These are phyloP conservation scores for Rapana venosa DNA, from an alignment of 2,888 invertebrate genomes.

Conservation along the genomic window DNA sequence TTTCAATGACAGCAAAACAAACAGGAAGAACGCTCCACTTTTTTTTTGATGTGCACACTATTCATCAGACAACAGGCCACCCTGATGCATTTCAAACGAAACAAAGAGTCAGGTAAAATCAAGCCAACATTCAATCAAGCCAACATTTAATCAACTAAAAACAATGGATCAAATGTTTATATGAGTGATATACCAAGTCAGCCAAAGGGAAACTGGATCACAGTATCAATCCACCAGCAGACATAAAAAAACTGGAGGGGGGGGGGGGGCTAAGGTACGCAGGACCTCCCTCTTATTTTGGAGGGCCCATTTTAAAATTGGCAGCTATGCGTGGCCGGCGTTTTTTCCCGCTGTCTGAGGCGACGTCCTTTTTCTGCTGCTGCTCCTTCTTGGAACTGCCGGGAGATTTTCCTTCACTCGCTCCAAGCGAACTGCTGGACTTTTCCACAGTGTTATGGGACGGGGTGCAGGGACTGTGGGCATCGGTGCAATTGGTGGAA, in stretches of 20 bases:
- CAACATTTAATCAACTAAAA: too few species aligned
- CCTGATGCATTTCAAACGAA: too few species aligned
- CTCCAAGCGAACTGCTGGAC: conserved; percentile 9
- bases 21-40: too few species aligned
- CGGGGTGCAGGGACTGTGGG: neutral
- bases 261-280: too few species aligned
- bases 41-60: too few species aligned
- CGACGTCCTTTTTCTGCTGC: neutral
- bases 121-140: too few species aligned
- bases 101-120: too few species aligned
- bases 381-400: neutral
- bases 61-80: too few species aligned
- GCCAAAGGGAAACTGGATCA: neutral
- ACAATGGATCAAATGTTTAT: too few species aligned
- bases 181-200: neutral
- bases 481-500: neutral
- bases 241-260: neutral
- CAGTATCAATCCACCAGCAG: neutral
- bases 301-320: conserved; percentile 53
- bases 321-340: conserved; percentile 57
- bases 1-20: too few species aligned
- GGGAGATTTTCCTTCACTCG: neutral
- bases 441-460: neutral
- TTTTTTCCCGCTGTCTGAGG: conserved; percentile 39
- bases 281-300: neutral